These are phyloP conservation scores for Ichneumoninae sp. DNA, from an alignment of 2,888 invertebrate genomes.

Conservation along the genomic window DNA sequence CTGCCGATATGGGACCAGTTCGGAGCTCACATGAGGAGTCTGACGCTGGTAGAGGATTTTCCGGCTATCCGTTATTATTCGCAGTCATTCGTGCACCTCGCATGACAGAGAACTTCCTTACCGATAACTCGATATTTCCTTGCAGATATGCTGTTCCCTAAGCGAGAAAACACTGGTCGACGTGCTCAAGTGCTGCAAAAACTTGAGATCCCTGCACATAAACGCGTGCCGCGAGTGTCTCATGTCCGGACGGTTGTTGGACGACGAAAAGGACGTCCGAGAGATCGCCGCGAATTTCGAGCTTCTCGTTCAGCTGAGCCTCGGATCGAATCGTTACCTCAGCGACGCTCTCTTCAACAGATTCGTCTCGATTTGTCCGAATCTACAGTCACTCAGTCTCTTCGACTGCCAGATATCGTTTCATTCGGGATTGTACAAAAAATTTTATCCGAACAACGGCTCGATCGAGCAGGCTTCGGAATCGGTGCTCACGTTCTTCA, in stretches of 20 bases:
- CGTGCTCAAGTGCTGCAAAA: constrained; percentile 86
- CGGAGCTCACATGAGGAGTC: constrained; percentile 86
- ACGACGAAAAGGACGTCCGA: constrained; percentile 86
- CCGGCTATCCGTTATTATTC: background rate
- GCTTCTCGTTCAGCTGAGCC: constrained; percentile 86
- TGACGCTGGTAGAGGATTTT: constrained; percentile 84
- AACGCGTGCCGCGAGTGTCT: constrained; percentile 89
- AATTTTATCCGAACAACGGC: constrained; percentile 86
- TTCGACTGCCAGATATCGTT: constrained; percentile 90
- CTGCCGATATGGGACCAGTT: constrained; percentile 86
- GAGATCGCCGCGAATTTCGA: constrained; percentile 84
- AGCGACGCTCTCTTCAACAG: constrained; percentile 91
- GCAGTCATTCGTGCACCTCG: background rate
- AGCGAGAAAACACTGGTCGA: constrained; percentile 88
- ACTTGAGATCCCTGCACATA: constrained; percentile 87
- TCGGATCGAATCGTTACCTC: constrained; percentile 89
- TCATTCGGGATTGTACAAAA: constrained; percentile 88
- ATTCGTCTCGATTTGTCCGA: constrained; percentile 87
- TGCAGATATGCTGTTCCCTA: constrained; percentile 86
- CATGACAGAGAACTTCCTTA: background rate
- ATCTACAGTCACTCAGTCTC: constrained; percentile 87
- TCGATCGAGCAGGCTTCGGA: constrained; percentile 85
- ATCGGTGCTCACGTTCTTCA: constrained; percentile 90
- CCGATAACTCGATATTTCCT: constrained; percentile 6
- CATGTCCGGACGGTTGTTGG: constrained; percentile 90